Evolutionary conservation across 2,888 invertebrate species (phyloP).

Genomic region (Pachymerium ferrugineum): DNA sequence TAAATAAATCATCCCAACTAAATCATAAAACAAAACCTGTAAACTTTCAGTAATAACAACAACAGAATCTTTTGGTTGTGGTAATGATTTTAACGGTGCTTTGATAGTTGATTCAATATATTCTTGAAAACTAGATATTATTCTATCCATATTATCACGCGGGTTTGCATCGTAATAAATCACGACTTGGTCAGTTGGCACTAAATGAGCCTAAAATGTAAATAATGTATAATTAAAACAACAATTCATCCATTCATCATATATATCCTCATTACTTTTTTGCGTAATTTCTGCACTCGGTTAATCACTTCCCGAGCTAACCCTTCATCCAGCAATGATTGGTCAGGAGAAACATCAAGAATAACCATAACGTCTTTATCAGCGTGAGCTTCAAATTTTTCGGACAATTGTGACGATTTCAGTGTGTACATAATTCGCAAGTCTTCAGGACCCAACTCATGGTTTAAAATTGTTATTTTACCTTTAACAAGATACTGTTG

Average conservation of each 20-base stretch:
- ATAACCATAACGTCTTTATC: constrained; percentile 77
- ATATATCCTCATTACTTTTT: constrained; percentile 56
- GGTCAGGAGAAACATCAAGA: constrained; percentile 81
- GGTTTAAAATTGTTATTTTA: constrained; percentile 65
- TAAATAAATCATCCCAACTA: not conserved
- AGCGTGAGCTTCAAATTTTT: constrained; percentile 82
- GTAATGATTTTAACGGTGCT: constrained; percentile 61
- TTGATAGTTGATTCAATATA: constrained; percentile 78
- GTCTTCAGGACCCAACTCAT: constrained; percentile 71
- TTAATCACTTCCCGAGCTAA: constrained; percentile 92
- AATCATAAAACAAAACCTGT: constrained; percentile 40
- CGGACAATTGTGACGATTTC: constrained; percentile 43
- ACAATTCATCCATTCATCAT: not conserved
- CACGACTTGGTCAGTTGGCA: constrained; percentile 82
- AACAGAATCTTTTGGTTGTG: constrained; percentile 51
- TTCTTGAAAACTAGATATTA: constrained; percentile 56
- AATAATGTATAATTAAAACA: not conserved
- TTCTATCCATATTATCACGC: constrained; percentile 55
- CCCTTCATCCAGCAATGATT: constrained; percentile 88
- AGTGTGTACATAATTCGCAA: constrained; percentile 67
- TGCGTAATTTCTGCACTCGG: constrained; percentile 89
- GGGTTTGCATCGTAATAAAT: constrained; percentile 65
- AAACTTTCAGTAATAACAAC: constrained; percentile 62
- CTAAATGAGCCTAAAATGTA: constrained; percentile 62
- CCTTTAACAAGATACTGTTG: constrained; percentile 67